A percentile compares a stretch with the other conserved stretches of the same genome.
Evolutionary conservation across 2,888 invertebrate species (phyloP).

Genomic region (Eurytoma californica): DNA sequence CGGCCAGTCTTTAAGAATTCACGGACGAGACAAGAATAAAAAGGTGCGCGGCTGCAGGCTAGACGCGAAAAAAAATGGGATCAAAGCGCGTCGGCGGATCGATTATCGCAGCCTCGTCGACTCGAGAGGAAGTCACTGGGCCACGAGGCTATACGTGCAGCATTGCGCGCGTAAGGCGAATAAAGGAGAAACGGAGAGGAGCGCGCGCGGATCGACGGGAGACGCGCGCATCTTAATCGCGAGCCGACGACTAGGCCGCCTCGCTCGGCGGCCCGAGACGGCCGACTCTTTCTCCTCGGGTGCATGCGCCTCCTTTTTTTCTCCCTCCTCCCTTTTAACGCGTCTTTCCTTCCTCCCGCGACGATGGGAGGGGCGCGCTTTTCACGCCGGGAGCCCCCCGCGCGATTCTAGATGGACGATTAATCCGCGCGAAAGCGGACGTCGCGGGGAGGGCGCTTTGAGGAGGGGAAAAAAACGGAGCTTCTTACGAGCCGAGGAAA

Average conservation of each 20-base stretch:
- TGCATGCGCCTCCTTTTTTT: not conserved
- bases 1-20: too few relatives aligned
- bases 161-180: constrained; percentile 23
- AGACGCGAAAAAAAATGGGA: constrained; percentile 6
- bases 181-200: not conserved
- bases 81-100: not conserved
- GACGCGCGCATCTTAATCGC: constrained; percentile 57
- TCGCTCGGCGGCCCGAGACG: constrained; percentile 59
- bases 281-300: constrained; percentile 41
- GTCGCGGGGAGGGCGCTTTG: not conserved
- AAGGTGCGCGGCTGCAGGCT: not conserved
- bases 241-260: constrained; percentile 55
- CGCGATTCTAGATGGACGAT: not conserved
- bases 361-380: not conserved
- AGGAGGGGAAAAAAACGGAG: not conserved
- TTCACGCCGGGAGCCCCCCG: not conserved
- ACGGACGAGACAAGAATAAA: too few relatives aligned
- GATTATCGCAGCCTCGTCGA: constrained; percentile 36
- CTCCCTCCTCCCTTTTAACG: not conserved
- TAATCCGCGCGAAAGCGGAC: not conserved
- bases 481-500: not conserved
- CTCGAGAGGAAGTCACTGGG: constrained; percentile 58
- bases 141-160: constrained; percentile 44
- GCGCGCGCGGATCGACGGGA: not conserved
- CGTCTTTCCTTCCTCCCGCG: not conserved